Base-by-base conservation (phyloP, 2,797 vertebrate species). In the Fistularia tabacaria region DNA sequence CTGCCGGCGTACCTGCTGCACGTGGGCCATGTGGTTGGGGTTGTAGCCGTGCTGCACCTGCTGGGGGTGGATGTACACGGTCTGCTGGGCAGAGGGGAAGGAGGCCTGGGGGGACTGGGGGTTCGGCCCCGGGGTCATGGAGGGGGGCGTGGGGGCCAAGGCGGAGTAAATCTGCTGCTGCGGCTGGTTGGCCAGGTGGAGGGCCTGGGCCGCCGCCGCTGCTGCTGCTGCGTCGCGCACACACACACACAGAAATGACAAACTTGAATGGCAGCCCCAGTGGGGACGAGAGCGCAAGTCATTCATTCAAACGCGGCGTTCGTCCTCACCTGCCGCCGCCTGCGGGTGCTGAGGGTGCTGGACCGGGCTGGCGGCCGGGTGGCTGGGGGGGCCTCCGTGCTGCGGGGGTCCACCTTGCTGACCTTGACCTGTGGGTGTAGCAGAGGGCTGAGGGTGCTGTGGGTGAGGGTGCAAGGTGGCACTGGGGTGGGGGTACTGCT, bases 111-210 rank as follows among this genome's bases (percentile, higher is more conserved):
- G 96, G 59, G 95, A 97, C 90, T 99, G 97, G 54, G 97, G 93
- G 65, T 94, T 98, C 70, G 97, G 96, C 66, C 96, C 97, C 3
- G 95, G 95, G 64, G 93, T 96, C 94, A 98, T 98, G 80, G 96
- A 94, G 63, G 97, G 97, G 1, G 96, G 96, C 52, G 96, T 99
- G 15, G 91, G 93, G 7, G 97, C 94, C 66, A 99, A 88, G 46
- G 96, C 92, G 0, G 96, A 93, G 85, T 98, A 99, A 87, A 99
- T 94, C 65, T 95, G 94, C 89, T 98, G 97, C 90, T 98, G 96
- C n/a, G 88, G 84, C 72, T 85, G 83, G 82, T 92, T 95, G 71
- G 93, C 93, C 87, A 99, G 82, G 81, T 99, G 97, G 63, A 98
- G 93, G 51, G 95, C 94, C 82, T 96, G 96, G 44, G 94, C 93